Conservation (phyloP, 2,888 invertebrate genomes). For the Tinea pellionella region DNA sequence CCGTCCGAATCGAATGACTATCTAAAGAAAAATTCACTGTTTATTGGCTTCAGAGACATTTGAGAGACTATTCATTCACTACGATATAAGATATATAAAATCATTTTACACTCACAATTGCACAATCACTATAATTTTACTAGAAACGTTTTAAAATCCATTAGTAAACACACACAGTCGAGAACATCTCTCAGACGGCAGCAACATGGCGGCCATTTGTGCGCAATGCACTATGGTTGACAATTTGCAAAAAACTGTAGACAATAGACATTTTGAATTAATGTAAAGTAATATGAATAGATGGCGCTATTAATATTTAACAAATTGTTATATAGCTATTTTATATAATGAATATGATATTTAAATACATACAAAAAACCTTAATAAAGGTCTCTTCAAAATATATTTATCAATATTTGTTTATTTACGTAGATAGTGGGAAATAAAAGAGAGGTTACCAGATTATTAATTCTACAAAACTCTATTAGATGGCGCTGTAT, state of each 20-base stretch:
- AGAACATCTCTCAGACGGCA: constrained; percentile 71
- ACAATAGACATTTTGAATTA: constrained; percentile 36
- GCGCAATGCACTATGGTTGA: constrained; percentile 71
- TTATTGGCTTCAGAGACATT: constrained; percentile 69
- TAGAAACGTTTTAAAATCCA: constrained; percentile 62
- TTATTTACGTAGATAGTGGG: too few relatives aligned
- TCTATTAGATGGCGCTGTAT: not conserved
- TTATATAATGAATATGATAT: not conserved
- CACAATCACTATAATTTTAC: constrained; percentile 66
- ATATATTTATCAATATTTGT: too few relatives aligned
- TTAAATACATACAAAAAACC: too few relatives aligned
- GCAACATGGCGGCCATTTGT: constrained; percentile 72
- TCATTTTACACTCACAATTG: constrained; percentile 68
- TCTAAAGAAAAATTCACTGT: constrained; percentile 70
- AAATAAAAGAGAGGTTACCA: too few relatives aligned
- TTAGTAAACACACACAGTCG: constrained; percentile 70
- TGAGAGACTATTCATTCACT: constrained; percentile 62
- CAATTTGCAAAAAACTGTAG: constrained; percentile 65
- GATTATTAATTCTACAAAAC: too few relatives aligned
- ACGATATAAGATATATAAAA: constrained; percentile 60
- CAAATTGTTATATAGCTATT: not conserved
- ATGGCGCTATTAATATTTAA: constrained; percentile 24
- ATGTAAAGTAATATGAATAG: constrained; percentile 24
- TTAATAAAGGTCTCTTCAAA: too few relatives aligned
- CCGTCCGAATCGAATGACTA: constrained; percentile 71